Evolutionary conservation across 2,797 vertebrate species (phyloP).

Genomic region (Vireo griseus): DNA sequence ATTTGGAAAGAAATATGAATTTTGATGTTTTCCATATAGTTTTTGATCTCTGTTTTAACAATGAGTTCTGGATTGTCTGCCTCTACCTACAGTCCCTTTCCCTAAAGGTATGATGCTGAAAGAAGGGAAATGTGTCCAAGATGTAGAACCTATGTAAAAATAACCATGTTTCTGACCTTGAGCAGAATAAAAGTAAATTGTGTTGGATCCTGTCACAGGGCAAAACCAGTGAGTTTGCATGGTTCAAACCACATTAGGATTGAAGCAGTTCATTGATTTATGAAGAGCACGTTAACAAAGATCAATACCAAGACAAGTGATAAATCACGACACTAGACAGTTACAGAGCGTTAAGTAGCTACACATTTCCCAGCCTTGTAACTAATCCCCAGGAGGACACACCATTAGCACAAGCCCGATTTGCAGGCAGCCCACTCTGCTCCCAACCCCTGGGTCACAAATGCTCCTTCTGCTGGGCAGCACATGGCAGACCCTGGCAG

Average conservation of each 20-base stretch:
- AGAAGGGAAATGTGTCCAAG: not conserved
- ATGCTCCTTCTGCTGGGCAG: fast-evolving
- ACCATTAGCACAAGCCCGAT: fast-evolving
- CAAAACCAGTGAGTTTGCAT: not conserved
- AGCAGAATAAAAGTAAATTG: not conserved
- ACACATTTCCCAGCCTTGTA: fast-evolving
- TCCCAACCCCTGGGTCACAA: fast-evolving
- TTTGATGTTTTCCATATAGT: not conserved
- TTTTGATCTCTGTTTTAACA: not conserved
- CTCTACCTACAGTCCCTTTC: not conserved
- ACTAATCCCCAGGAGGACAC: not conserved
- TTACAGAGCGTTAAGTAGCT: not conserved
- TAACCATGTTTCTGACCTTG: not conserved
- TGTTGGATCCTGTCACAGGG: not conserved
- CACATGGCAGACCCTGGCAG: not conserved
- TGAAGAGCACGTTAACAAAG: not conserved
- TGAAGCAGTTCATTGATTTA: not conserved
- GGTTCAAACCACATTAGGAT: not conserved
- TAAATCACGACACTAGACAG: not conserved
- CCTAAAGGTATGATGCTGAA: not conserved
- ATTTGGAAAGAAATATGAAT: not conserved
- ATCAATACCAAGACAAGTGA: not conserved
- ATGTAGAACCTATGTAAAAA: not conserved
- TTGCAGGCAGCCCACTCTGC: fast-evolving
- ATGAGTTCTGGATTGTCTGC: not conserved